Evolutionary conservation across 1,140 invertebrate species (phyloP).

Genomic region (Aethina tumida): DNA sequence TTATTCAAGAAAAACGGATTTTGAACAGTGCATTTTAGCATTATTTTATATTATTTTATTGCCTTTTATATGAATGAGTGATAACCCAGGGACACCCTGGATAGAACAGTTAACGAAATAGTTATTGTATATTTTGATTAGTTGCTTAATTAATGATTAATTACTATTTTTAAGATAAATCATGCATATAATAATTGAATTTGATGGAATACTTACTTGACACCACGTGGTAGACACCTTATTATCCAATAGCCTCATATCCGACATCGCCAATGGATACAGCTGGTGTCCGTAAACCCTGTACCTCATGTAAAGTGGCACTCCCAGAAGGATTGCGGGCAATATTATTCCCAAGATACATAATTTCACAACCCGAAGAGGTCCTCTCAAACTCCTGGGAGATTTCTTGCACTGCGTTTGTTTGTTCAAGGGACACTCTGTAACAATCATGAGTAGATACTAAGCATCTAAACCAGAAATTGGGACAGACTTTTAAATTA

Average conservation of each 20-base stretch:
- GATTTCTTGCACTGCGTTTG: conserved; percentile 13
- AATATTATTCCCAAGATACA: conserved; percentile 53
- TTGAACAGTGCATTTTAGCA: too few species aligned
- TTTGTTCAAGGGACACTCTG: conserved; percentile 22
- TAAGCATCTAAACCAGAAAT: neutral
- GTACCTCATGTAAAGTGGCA: conserved; percentile 58
- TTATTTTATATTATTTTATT: too few species aligned
- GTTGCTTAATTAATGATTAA: too few species aligned
- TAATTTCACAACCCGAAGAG: conserved; percentile 49
- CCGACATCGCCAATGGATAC: conserved; percentile 63
- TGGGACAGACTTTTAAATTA: neutral
- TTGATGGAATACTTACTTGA: conserved; percentile 45
- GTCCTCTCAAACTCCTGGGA: conserved; percentile 37
- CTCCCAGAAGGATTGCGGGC: conserved; percentile 51
- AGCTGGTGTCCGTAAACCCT: conserved; percentile 55
- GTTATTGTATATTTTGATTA: too few species aligned
- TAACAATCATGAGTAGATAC: conserved; percentile 14
- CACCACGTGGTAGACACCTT: conserved; percentile 69
- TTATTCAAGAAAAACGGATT: too few species aligned
- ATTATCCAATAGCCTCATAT: conserved; percentile 62
- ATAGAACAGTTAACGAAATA: too few species aligned
- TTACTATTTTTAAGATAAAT: too few species aligned
- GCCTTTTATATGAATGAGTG: too few species aligned
- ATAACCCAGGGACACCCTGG: too few species aligned
- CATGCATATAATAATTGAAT: too few species aligned